Evolutionary conservation across 2,113 vertebrate species (phyloP).

Genomic region (Dicentrarchus labrax): DNA sequence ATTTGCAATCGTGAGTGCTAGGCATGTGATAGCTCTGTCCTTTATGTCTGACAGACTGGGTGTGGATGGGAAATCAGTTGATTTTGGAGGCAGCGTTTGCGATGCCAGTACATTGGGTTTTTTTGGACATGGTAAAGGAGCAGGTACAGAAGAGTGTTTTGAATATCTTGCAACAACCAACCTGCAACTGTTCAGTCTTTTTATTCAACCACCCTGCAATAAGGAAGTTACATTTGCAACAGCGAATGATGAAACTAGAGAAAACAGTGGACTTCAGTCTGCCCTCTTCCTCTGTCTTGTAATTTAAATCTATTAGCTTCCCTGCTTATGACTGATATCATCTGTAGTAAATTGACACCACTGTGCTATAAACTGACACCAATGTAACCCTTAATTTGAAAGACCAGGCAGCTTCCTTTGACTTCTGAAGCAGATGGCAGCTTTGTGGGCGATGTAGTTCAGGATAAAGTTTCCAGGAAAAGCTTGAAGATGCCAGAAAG

Average conservation of each 20-base stretch:
- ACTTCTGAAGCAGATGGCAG: neutral
- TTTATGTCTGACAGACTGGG: too few species aligned
- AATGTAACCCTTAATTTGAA: neutral
- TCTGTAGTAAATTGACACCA: neutral
- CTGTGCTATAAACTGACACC: neutral
- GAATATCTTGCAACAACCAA: neutral
- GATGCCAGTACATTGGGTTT: neutral
- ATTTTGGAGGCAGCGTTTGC: neutral
- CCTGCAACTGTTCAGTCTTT: neutral
- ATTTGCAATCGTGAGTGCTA: neutral
- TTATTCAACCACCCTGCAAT: neutral
- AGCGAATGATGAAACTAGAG: neutral
- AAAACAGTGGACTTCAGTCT: neutral
- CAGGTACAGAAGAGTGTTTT: neutral
- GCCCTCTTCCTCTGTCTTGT: neutral
- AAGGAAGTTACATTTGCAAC: conserved; percentile 32
- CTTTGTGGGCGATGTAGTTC: neutral
- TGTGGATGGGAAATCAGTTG: too few species aligned
- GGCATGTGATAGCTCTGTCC: neutral
- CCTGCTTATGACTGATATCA: neutral
- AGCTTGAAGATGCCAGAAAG: neutral
- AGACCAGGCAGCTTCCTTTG: neutral
- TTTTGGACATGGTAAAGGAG: neutral
- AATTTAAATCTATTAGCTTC: neutral
- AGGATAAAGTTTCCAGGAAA: neutral